Percentiles rank a stretch among this genome's conserved stretches.
Evolutionary conservation across 2,888 invertebrate genomes (phyloP).

Genomic region (Leucophenga montana): DNA sequence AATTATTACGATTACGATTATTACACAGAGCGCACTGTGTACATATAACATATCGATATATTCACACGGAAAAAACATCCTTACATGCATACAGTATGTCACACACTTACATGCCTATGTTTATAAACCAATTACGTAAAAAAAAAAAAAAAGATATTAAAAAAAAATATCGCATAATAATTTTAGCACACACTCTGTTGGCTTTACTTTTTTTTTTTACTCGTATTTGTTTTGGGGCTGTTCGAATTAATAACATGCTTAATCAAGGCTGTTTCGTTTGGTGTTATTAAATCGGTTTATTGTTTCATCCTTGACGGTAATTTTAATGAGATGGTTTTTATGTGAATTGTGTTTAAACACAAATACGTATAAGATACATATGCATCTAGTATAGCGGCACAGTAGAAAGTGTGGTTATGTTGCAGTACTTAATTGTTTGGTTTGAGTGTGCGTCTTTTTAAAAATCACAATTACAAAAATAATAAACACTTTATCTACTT

Average conservation of each 20-base stretch:
- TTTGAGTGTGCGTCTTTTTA: too few relatives aligned
- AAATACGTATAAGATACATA: background rate
- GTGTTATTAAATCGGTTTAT: constrained; percentile 20
- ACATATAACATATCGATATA: background rate
- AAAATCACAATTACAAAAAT: too few relatives aligned
- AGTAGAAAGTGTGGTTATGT: too few relatives aligned
- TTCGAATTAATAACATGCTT: constrained; percentile 22
- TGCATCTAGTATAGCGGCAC: background rate
- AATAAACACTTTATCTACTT: too few relatives aligned
- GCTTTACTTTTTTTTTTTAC: too few relatives aligned
- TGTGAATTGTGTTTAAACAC: background rate
- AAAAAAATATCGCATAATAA: constrained; percentile 2
- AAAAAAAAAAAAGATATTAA: background rate
- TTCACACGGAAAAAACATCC: too few relatives aligned
- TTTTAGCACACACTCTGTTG: constrained; percentile 1
- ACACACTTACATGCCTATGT: too few relatives aligned
- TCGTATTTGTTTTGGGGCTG: too few relatives aligned
- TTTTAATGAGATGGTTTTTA: background rate
- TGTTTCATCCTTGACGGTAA: background rate
- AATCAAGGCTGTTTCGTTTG: constrained; percentile 11
- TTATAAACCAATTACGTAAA: constrained; percentile 12
- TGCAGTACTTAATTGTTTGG: too few relatives aligned
- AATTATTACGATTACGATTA: constrained; percentile 27
- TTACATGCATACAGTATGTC: too few relatives aligned
- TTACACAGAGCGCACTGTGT: background rate